Conservation (phyloP, 2,888 invertebrate genomes). For the Eumacrocentrus americanus region DNA sequence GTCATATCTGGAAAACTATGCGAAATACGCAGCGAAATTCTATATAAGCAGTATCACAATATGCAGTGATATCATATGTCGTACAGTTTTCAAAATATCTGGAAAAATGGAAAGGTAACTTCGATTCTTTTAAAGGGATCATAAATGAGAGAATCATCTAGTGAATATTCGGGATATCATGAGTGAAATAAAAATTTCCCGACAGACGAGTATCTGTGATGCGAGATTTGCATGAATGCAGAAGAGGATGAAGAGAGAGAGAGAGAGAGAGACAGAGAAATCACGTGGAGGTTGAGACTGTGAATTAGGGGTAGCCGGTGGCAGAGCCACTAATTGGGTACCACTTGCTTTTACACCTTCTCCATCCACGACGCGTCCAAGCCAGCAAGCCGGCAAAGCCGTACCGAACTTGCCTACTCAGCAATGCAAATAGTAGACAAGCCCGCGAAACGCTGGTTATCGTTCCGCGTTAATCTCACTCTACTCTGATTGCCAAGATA, state of each 20-base stretch:
- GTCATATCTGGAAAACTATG: too few species aligned
- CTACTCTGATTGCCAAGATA: slow-evolving; percentile 10
- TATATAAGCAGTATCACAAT: too few species aligned
- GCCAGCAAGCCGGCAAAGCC: slow-evolving; percentile 34
- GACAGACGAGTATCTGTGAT: too few species aligned
- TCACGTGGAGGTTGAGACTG: not conserved
- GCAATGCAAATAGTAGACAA: slow-evolving; percentile 40
- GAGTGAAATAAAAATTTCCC: too few species aligned
- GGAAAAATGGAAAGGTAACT: too few species aligned
- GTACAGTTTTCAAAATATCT: too few species aligned
- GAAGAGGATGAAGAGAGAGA: slow-evolving; percentile 22
- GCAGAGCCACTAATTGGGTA: slow-evolving; percentile 47
- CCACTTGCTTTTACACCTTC: slow-evolving; percentile 48
- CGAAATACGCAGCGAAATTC: too few species aligned
- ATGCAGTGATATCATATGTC: too few species aligned
- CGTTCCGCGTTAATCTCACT: slow-evolving; percentile 18
- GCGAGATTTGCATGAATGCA: too few species aligned
- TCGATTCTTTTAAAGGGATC: too few species aligned
- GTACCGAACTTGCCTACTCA: slow-evolving; percentile 42
- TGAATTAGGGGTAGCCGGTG: slow-evolving; percentile 31
- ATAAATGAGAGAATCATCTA: too few species aligned
- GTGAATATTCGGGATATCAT: too few species aligned
- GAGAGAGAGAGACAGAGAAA: slow-evolving; percentile 7
- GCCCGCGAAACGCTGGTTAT: slow-evolving; percentile 25
- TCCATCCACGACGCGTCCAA: slow-evolving; percentile 31